phyloP scores from a whole-genome alignment of 2,888 invertebrate genomes.

The Oligia strigilis region DNA sequence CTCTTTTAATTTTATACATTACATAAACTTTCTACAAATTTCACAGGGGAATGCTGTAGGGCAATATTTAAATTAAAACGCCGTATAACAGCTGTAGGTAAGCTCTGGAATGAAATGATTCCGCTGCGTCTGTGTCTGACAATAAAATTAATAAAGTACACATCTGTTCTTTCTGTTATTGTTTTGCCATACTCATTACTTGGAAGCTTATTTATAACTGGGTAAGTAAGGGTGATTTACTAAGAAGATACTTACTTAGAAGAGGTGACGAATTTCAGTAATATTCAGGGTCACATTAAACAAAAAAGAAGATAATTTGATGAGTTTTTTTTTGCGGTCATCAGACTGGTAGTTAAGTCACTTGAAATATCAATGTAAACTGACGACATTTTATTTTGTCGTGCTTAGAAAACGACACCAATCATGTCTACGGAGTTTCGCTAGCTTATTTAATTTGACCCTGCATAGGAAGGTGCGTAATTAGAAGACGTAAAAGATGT shows the following conservation, averaged over 20 bases:
- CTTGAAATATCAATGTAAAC: no score
- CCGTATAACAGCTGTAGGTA: conserved; percentile 2
- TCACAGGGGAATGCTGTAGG: neutral
- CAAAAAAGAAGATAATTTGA: no score
- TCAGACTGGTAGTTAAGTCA: no score
- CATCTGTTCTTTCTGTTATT: conserved; percentile 41
- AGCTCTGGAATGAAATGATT: conserved; percentile 31
- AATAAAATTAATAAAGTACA: conserved; percentile 41
- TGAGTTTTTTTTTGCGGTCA: no score
- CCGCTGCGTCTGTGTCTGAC: conserved; percentile 41
- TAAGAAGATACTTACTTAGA: neutral
- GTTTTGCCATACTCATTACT: conserved; percentile 32
- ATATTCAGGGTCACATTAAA: no score
- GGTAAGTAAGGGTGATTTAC: neutral
- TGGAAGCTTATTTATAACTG: conserved; percentile 7
- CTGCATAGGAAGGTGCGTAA: no score
- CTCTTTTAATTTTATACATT: neutral
- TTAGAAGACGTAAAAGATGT: neutral
- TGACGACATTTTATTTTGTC: no score
- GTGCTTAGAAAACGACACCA: no score
- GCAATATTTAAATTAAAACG: conserved; percentile 40
- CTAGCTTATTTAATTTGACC: no score
- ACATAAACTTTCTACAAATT: conserved; percentile 6
- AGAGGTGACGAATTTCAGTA: neutral
- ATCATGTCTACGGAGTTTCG: no score